These are phyloP conservation scores for Coracopsis vasa DNA, from an alignment of 2,113 vertebrate species.

Conservation along the genomic window DNA sequence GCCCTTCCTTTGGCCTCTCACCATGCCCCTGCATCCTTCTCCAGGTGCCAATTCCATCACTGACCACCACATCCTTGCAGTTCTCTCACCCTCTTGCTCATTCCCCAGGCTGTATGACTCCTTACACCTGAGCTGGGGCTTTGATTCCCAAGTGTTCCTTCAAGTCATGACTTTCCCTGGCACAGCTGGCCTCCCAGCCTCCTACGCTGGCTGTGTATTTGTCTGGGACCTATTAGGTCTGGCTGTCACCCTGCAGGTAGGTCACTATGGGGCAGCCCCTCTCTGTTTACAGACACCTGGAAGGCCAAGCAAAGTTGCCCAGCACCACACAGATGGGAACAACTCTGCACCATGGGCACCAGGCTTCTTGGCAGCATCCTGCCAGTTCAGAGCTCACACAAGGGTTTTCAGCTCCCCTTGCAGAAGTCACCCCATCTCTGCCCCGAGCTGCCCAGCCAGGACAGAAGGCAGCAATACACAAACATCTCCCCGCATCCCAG, in stretches of 20 bases:
- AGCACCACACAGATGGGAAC: fast-evolving
- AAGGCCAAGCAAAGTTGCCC: neutral
- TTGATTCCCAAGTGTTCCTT: neutral
- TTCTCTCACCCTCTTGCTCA: neutral
- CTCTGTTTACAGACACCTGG: neutral
- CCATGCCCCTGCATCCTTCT: neutral
- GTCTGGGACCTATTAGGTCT: fast-evolving
- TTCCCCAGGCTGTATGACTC: neutral
- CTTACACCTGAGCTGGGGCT: neutral
- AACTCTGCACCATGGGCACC: fast-evolving
- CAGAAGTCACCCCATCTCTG: neutral
- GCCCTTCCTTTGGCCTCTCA: neutral
- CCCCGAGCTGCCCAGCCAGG: neutral
- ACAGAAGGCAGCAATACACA: neutral
- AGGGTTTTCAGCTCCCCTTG: neutral
- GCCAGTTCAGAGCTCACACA: neutral
- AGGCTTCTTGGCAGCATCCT: neutral
- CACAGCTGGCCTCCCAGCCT: neutral
- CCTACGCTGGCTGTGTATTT: neutral
- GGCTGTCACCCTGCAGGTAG: neutral
- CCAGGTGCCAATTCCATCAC: neutral
- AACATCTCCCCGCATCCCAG: neutral
- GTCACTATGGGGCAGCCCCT: neutral
- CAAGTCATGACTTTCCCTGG: neutral
- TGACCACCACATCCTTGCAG: neutral